Conservation (phyloP, 2,797 vertebrate genomes). For the Danio tinwini region DNA sequence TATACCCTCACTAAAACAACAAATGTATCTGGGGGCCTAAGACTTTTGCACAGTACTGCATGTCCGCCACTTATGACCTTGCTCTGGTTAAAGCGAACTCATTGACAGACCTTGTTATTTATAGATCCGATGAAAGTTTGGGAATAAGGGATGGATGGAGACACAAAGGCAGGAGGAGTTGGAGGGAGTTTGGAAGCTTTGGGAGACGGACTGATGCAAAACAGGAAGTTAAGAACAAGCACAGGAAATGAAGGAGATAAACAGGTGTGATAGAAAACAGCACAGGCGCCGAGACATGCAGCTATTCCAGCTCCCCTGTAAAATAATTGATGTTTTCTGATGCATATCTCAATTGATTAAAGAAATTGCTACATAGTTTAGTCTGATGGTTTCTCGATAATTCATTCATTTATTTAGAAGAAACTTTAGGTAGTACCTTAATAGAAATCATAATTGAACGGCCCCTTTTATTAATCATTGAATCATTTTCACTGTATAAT, state of each 20-base stretch:
- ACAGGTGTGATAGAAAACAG: constrained; percentile 69
- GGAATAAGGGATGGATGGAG: constrained; percentile 13
- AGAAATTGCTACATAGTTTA: background rate
- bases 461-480: no score
- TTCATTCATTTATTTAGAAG: background rate
- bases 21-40: no score
- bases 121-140: constrained; percentile 20
- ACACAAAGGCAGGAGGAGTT: constrained; percentile 19
- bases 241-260: constrained; percentile 72
- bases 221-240: constrained; percentile 55
- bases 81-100: no score
- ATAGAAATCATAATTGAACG: no score
- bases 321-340: background rate
- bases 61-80: no score
- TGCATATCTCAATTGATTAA: background rate
- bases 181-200: constrained; percentile 26
- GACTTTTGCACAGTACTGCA: no score
- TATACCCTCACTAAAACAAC: no score
- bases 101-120: background rate
- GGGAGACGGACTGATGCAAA: constrained; percentile 42
- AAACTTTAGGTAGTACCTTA: no score
- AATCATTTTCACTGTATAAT: no score
- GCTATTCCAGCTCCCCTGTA: constrained; percentile 51
- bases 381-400: background rate
- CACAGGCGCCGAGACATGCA: constrained; percentile 49